Base-by-base conservation (phyloP, 2,888 invertebrate genomes). In the Kryphioiulus occultus region DNA sequence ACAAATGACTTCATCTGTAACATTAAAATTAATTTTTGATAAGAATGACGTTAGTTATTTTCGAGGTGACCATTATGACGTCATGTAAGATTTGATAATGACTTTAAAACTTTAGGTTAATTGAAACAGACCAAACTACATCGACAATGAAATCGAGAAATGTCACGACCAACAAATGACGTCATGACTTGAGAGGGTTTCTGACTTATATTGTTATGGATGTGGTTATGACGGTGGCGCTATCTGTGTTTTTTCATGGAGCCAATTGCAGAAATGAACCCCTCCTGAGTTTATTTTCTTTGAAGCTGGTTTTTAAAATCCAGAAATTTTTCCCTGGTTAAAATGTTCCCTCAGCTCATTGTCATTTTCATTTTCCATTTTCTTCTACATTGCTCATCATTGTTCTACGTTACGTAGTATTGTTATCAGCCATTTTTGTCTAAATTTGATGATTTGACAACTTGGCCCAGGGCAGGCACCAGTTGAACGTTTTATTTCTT, bases 401-500 rank as follows among this genome's bases (percentile, higher is more conserved):
- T 78, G 15, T 30, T 78, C 26, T 78, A 78, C 68, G 26, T 78
- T 78, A 30, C 30, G 10, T 5, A 78, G 30, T 17, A 30, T 78
- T 30, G 78, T 78, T 78, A 32, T 26, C 78, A 78, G 30, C 78
- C 78, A 15, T 4, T 4, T 17, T 32, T 78, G 78, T 30, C 30
- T 4, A 17, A 78, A 32, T 12, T 78, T 30, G 15, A 30, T 15
- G 30, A 30, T 78, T 78, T 32, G 17, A 26, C 78, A 78, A 19
- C 15, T 53, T 30, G 30, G 30, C 30, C 78, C 30, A 78, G 78
- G 78, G 78, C 30, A 78, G 78, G 26, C 78, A 78, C 30, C 78
- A 78, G 78, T 78, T 78, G 78, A 78, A 78, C 4, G 30, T 78
- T 68, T 78, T 78, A 78, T 30, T 32, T 78, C 78, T 78, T 78